Base-by-base conservation (phyloP, 2,113 vertebrate genomes). In the Tautogolabrus adspersus region DNA sequence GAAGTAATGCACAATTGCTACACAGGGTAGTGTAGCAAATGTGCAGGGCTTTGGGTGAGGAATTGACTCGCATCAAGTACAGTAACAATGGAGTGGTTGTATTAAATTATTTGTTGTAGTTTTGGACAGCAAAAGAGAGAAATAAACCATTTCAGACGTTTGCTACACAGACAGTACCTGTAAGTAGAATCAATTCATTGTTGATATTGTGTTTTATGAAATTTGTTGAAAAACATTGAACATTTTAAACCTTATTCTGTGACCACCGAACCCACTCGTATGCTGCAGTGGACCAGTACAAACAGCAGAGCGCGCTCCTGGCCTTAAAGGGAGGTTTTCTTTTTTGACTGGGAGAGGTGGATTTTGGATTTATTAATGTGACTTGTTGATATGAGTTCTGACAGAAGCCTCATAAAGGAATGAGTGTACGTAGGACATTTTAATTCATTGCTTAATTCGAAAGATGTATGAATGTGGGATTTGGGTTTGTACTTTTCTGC, bases 361-460 rank as follows among this genome's bases (percentile, higher is more conserved):
- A 60, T 47, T 55, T 38, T 70, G 55, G 62, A 18, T 78, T 54
- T 70, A 30, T 51, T 22, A 75, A 79, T 44, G 30, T 71, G 64
- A 78, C 10, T 40, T 83, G 70, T 72, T 73, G 71, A 77, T 76
- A 73, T 67, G 18, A 18, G 40, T 42, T 76, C 51, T 65, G 42
- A 34, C 52, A 64, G 21, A 54, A 69, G 58, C 34, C 26, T 56
- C 58, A 30, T 58, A 38, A 19, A 75, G 38, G 44, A 81, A 59
- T 26, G 12, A 47, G 23, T 46, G 47, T 62, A 71, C 21, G 54
- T 73, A 3, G 11, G 16, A 63, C 1, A 12, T 23, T 21, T 54
- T 23, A 75, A 40, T 26, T 49, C 34, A 44, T 49, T 68, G 37
- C 3, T 57, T 23, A 63, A 40, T 34, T 72, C 0, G 11, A 21